Conservation (phyloP, 2,797 vertebrate genomes). For the Staurois parvus region DNA sequence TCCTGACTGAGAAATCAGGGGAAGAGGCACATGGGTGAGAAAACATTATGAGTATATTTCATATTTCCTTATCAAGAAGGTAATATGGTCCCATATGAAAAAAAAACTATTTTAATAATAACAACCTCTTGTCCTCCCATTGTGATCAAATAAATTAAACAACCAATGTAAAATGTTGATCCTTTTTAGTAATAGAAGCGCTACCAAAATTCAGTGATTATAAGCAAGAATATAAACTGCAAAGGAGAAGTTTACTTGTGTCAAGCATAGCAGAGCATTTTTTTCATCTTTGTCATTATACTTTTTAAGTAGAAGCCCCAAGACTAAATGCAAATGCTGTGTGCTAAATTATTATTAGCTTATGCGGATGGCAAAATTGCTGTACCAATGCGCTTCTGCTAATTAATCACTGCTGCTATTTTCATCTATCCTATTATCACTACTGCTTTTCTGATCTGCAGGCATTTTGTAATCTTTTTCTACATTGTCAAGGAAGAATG, state of each 20-base stretch:
- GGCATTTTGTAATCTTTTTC: conserved; percentile 15
- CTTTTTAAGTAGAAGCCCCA: conserved; percentile 11
- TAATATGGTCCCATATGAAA: no score
- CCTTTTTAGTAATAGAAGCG: no score
- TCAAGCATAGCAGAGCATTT: background rate
- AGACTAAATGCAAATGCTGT: conserved; percentile 30
- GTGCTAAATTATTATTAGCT: conserved; percentile 31
- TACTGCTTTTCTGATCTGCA: conserved; percentile 11
- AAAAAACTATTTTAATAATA: no score
- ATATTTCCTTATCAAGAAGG: no score
- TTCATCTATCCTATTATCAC: conserved; percentile 21
- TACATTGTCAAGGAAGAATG: conserved; percentile 35
- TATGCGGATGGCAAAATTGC: conserved; percentile 5
- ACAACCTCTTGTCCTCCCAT: no score
- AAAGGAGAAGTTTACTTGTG: background rate
- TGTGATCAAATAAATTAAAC: no score
- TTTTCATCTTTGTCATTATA: background rate
- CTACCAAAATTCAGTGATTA: no score
- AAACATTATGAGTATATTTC: no score
- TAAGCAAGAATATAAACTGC: background rate
- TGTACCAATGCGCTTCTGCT: background rate
- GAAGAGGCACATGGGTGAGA: no score
- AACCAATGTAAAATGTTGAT: no score
- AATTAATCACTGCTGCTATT: conserved; percentile 33
- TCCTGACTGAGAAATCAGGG: no score